A percentile compares a stretch with the other conserved stretches of the same genome.
phyloP scores from a whole-genome alignment of 2,113 vertebrate genomes.

The Phrynosoma platyrhinos region DNA sequence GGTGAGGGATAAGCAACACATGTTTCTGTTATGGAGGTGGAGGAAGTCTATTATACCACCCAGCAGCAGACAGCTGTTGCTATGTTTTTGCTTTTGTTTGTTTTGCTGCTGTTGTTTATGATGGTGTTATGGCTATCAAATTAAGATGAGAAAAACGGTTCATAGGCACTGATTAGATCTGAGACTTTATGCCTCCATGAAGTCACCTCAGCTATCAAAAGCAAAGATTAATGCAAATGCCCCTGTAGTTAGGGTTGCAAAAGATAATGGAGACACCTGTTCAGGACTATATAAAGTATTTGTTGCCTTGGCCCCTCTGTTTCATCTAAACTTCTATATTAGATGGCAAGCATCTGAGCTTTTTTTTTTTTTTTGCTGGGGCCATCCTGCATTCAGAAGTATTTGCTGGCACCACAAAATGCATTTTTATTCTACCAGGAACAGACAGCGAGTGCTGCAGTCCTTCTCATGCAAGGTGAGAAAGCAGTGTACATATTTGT shows the following conservation, averaged over 20 bases:
- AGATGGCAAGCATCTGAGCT: no score
- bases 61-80: background rate
- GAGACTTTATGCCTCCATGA: background rate
- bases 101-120: background rate
- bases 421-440: no score
- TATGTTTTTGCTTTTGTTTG: background rate
- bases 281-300: background rate
- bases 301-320: background rate
- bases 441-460: no score
- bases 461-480: no score
- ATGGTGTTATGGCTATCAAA: background rate
- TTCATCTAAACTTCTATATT: background rate
- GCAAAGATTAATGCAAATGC: background rate
- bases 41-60: background rate
- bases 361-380: no score
- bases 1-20: no score
- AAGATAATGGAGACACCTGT: background rate
- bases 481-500: no score
- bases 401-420: no score
- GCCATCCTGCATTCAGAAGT: background rate
- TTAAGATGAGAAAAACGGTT: background rate
- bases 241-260: background rate
- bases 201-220: background rate
- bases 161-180: background rate
- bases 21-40: background rate